These are phyloP conservation scores for Mythimna pallens DNA, from an alignment of 2,888 invertebrate genomes.

Conservation along the genomic window DNA sequence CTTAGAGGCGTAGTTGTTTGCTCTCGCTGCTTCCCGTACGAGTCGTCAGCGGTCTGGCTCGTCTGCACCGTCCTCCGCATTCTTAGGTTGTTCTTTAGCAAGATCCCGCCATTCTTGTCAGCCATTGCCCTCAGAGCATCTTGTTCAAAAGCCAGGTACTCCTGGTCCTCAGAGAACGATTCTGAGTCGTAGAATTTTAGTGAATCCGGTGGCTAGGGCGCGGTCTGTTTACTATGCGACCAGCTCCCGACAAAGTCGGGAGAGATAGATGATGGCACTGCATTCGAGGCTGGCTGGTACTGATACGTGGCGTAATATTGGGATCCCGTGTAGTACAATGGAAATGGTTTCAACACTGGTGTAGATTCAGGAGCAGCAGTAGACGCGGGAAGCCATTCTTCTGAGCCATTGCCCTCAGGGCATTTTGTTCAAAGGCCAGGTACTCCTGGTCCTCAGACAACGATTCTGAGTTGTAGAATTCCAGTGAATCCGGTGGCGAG, in stretches of 20 bases:
- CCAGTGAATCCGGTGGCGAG: constrained; percentile 87
- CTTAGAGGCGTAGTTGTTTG: constrained; percentile 98
- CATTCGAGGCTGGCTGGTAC: constrained; percentile 65
- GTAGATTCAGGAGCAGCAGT: too few relatives aligned
- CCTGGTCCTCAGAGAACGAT: constrained; percentile 86
- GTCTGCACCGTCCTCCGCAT: too few relatives aligned
- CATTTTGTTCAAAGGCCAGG: constrained; percentile 92
- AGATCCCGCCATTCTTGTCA: too few relatives aligned
- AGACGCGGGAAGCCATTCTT: constrained; percentile 82
- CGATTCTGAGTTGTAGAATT: constrained; percentile 66
- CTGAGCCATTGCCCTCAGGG: constrained; percentile 92
- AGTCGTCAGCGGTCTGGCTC: constrained; percentile 90
- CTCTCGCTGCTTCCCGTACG: constrained; percentile 96
- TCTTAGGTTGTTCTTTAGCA: too few relatives aligned
- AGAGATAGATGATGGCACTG: constrained; percentile 74
- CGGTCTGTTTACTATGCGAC: constrained; percentile 63
- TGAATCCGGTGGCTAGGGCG: constrained; percentile 86
- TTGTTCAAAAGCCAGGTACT: too few relatives aligned
- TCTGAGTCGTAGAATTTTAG: constrained; percentile 67
- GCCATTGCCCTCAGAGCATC: too few relatives aligned
- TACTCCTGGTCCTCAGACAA: constrained; percentile 91
- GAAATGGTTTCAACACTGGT: too few relatives aligned
- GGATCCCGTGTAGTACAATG: too few relatives aligned
- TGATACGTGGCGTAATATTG: constrained; percentile 33
- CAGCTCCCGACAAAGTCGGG: constrained; percentile 63